Evolutionary conservation across 1,140 invertebrate genomes (phyloP).

Genomic region (Rhagoletis pomonella): DNA sequence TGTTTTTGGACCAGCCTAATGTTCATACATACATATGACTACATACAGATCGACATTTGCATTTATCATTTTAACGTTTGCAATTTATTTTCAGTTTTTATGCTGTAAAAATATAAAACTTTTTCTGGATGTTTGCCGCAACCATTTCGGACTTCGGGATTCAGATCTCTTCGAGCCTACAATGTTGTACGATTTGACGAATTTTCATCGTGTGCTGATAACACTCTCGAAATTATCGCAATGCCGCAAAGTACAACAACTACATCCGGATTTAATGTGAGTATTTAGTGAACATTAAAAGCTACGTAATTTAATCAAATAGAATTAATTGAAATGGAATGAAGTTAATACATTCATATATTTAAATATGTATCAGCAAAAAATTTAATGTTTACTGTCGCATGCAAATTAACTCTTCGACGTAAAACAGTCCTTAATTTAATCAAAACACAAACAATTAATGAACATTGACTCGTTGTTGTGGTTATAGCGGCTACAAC

Average conservation of each 20-base stretch:
- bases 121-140: conserved; percentile 90
- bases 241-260: conserved; percentile 79
- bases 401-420: no score
- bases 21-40: not conserved
- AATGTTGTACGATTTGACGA: conserved; percentile 94
- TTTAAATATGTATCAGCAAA: no score
- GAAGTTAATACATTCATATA: not conserved
- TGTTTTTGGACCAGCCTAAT: not conserved
- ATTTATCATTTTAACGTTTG: not conserved
- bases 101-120: conserved; percentile 95
- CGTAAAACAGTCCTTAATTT: no score
- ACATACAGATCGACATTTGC: not conserved
- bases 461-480: no score
- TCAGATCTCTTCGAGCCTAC: conserved; percentile 93
- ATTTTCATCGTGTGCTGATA: conserved; percentile 93
- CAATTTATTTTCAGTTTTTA: conserved; percentile 84
- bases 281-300: conserved; percentile 68
- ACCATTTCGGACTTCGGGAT: conserved; percentile 86
- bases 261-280: conserved; percentile 82
- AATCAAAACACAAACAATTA: no score
- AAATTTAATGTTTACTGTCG: no score
- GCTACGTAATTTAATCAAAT: no score
- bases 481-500: no score
- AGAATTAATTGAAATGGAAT: not conserved
- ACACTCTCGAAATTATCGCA: conserved; percentile 92